Conservation (phyloP, 1,140 invertebrate genomes). For the Micrasema longulum region DNA sequence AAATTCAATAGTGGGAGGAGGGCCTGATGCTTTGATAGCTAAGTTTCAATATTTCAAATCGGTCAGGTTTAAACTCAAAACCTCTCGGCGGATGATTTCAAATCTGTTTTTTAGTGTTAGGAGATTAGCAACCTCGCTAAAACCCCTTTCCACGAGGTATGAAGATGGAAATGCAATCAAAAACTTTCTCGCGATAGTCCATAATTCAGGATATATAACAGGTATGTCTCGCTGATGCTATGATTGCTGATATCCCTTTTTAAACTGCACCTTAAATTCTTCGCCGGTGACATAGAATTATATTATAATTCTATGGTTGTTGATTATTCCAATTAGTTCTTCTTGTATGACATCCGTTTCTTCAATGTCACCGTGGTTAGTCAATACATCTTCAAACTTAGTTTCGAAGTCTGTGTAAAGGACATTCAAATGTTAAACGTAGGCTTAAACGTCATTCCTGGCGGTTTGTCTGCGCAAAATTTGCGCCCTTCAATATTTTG, state of each 20-base stretch:
- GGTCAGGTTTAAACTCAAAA: no score
- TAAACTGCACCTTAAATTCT: no score
- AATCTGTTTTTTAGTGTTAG: no score
- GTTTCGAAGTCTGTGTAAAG: neutral
- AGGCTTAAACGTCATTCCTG: neutral
- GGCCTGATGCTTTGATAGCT: no score
- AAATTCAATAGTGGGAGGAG: no score
- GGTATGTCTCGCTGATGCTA: neutral
- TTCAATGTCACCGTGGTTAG: neutral
- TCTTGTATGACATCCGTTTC: neutral
- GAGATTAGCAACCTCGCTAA: no score
- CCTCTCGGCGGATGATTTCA: no score
- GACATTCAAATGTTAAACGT: neutral
- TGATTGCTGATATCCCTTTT: neutral
- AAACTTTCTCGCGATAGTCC: neutral
- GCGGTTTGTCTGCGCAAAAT: neutral
- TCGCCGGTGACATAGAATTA: no score
- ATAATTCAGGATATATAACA: neutral
- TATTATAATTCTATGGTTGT: neutral
- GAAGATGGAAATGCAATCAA: neutral
- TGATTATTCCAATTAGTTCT: neutral
- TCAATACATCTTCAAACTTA: neutral
- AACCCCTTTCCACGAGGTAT: no score
- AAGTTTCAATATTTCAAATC: no score
- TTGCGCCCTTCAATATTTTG: neutral